These are phyloP conservation scores for Typhlichthys eigenmanni DNA, from an alignment of 2,797 vertebrate genomes.

Conservation along the genomic window DNA sequence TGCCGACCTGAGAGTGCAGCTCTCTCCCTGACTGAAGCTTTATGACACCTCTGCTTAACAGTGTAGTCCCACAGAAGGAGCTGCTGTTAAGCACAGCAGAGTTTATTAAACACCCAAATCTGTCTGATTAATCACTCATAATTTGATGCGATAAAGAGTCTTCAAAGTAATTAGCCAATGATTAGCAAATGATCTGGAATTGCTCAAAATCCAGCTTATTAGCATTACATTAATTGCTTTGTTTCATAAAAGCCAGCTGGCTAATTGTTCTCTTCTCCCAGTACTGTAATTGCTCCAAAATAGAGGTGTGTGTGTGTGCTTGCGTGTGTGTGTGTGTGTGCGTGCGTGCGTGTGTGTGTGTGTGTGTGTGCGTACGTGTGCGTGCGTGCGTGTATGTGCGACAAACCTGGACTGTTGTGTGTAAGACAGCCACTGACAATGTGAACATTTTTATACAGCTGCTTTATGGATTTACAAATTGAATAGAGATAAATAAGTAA, in stretches of 20 bases:
- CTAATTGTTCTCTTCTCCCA: slow-evolving; percentile 67
- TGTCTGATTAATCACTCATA: slow-evolving; percentile 66
- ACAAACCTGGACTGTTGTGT: neutral
- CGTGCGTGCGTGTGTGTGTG: slow-evolving; percentile 12
- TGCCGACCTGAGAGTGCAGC: no score
- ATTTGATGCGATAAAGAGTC: slow-evolving; percentile 60
- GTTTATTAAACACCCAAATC: slow-evolving; percentile 66
- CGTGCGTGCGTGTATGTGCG: neutral
- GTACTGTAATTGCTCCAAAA: slow-evolving; percentile 59
- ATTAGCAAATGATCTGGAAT: slow-evolving; percentile 74
- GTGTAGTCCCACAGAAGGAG: neutral
- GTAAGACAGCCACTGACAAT: no score
- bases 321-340: slow-evolving; percentile 3
- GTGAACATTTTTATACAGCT: neutral
- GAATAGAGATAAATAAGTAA: neutral
- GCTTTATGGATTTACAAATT: neutral
- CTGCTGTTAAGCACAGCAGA: slow-evolving; percentile 33
- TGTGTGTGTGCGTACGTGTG: slow-evolving; percentile 8
- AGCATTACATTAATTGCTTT: slow-evolving; percentile 77
- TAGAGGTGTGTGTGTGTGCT: slow-evolving; percentile 25
- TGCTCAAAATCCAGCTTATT: slow-evolving; percentile 74
- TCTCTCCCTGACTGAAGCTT: neutral
- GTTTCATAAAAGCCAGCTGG: slow-evolving; percentile 79
- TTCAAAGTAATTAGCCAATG: slow-evolving; percentile 68
- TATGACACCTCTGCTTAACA: slow-evolving; percentile 1